Base-by-base conservation (phyloP, 2,797 vertebrate genomes). In the Danionella dracula region DNA sequence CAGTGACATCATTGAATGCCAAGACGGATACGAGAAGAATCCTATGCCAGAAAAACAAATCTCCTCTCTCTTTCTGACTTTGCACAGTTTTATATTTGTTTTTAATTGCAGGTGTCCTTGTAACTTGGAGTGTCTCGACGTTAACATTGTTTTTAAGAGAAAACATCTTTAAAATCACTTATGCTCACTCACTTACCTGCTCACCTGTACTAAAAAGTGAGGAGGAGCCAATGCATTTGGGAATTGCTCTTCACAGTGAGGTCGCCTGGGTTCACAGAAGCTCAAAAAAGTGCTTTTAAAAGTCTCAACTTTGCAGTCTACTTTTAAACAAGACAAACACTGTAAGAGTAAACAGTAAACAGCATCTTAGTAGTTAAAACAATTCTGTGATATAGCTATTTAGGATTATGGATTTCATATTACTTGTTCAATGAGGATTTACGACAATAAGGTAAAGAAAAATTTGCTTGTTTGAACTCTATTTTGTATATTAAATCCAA, bases 1-100 rank as follows among this genome's bases (percentile, higher is more conserved):
- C 34, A 41, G 62, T 88, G 81, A 86, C 82, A 82, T 89, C 85
- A 87, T 78, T 70, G 70, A 29, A 32, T 57, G 48, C 74, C 68
- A 62, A 66, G 59, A 55, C 59, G 53, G 62, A 66, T 79, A 71
- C 71, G 68, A 70, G 35, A 21, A 65, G 63, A 62, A 60, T 48
- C 42, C 62, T 38, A 70, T 76, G 65, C 63, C 72, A 37, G 62
- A 41, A 57, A 49, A 57, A 66, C 42, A 40, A 57, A 70, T 61
- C 65, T 73, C 66, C 32, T 55, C 46, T 35, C 34, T 46, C 42
- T 56, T 61, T 72, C 54, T 55, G 62, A 35, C 32, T 56, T 23
- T 19, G 37, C 59, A 44, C 56, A 40, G 34, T 59, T 53, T 74
- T 82, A 78, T 72, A 68, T 48, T 44, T 72, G 63, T 32, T 67